Base-by-base conservation (phyloP, 1,140 invertebrate genomes). In the Bombus consobrinus region DNA sequence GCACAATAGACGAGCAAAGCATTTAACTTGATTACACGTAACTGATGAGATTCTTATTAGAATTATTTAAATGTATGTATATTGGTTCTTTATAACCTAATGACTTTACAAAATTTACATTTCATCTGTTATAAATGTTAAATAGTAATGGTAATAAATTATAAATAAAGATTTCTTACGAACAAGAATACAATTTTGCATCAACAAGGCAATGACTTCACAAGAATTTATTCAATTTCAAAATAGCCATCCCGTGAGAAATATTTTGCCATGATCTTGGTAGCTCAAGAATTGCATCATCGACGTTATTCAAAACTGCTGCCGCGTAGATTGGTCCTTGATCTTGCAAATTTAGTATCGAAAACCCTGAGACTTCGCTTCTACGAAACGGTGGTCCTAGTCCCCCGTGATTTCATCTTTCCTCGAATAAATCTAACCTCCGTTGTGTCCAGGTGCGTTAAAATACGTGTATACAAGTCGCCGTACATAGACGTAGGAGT, bases 401-500 rank as follows among this genome's bases (percentile, higher is more conserved):
- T 66, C 13, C 41, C 28, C 10, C 2, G 8, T 12, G 5, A 34
- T 43, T 39, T 73, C 57, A 59, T 68, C 71, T 85, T 68, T 57
- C 79, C 41, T 85, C 34, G 69, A 57, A 57, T 57, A 34, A 74
- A 68, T 12, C 6, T 68, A 68, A 81, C 76, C 34, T 57, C 37
- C 18, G 43, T 64, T 1, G 34, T 57, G 77, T 43, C 82, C 75
- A 79, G 76, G 39, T 79, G 76, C 83, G 76, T 79, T 68, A 80
- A 84, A 68, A 68, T 53, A 79, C 68, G 13, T 79, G 83, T 84
- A 72, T 39, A 84, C 76, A 39, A 76, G 64, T 72, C 66, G 75
- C 62, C 32, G 37, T 39, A 80, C 76, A 79, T 64, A 47, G 68
- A 53, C 83, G 83, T 84, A 80, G 83, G 83, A 62, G 83, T 72